phyloP scores from a whole-genome alignment of 2,888 invertebrate genomes.

The Leptarthrus brevirostris region DNA sequence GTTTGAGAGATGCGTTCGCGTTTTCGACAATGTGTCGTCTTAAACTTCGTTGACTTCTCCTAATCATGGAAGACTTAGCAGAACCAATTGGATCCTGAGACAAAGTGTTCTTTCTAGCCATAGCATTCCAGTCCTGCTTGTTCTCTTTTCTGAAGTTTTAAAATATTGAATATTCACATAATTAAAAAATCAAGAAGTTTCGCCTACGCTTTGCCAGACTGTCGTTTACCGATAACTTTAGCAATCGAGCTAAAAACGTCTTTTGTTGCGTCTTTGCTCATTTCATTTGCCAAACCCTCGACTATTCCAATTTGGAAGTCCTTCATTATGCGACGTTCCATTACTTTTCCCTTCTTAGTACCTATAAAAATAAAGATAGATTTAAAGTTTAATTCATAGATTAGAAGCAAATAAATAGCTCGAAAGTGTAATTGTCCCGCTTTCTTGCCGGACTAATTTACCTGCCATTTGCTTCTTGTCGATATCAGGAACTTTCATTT shows the following conservation, averaged over 20 bases:
- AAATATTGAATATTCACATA: neutral
- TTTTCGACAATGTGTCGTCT: constrained; percentile 77
- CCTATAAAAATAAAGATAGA: constrained; percentile 70
- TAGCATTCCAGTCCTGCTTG: constrained; percentile 84
- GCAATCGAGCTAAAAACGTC: constrained; percentile 88
- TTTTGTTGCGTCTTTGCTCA: constrained; percentile 75
- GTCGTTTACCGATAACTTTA: constrained; percentile 78
- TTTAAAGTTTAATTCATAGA: neutral
- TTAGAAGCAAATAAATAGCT: constrained; percentile 7
- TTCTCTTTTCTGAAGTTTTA: constrained; percentile 59
- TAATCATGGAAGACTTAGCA: constrained; percentile 74
- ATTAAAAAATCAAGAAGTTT: neutral
- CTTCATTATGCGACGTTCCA: constrained; percentile 86
- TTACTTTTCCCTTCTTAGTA: constrained; percentile 77
- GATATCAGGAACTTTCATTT: constrained; percentile 83
- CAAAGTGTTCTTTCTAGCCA: constrained; percentile 79
- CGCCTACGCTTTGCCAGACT: constrained; percentile 60
- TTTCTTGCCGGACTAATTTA: constrained; percentile 61
- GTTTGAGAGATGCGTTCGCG: constrained; percentile 71
- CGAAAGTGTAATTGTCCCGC: constrained; percentile 64
- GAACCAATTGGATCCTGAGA: constrained; percentile 83
- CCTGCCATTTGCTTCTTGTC: constrained; percentile 71
- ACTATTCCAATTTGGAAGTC: constrained; percentile 93
- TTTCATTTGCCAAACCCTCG: constrained; percentile 82
- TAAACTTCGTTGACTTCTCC: constrained; percentile 77